Percentiles rank a stretch among this genome's conserved stretches.
phyloP scores from a whole-genome alignment of 2,888 invertebrate species.

The Thymelicus sylvestris region DNA sequence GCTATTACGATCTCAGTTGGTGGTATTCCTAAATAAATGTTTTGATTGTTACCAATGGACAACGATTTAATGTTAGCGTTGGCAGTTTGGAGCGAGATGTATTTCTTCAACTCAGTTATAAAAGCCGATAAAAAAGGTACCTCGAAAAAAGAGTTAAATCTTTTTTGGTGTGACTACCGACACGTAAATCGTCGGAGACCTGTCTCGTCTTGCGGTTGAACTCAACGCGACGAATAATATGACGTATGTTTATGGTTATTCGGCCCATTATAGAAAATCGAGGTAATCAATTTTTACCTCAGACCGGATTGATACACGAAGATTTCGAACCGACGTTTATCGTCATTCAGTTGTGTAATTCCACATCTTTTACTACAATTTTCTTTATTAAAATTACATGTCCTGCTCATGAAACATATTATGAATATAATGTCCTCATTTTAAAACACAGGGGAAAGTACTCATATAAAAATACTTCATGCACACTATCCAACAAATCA shows the following conservation, averaged over 20 bases:
- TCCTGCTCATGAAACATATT: neutral
- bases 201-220: slow-evolving; percentile 42
- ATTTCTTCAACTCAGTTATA: slow-evolving; percentile 43
- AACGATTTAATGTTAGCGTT: slow-evolving; percentile 50
- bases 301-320: slow-evolving; percentile 44
- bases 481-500: too few species aligned
- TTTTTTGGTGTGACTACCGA: slow-evolving; percentile 52
- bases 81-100: slow-evolving; percentile 46
- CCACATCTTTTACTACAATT: slow-evolving; percentile 13
- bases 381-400: slow-evolving; percentile 17
- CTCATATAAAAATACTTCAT: slow-evolving; percentile 2
- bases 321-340: slow-evolving; percentile 44
- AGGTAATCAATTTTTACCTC: slow-evolving; percentile 46
- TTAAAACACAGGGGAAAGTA: neutral
- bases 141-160: slow-evolving; percentile 49
- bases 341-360: slow-evolving; percentile 34
- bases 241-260: slow-evolving; percentile 52
- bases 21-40: slow-evolving; percentile 53
- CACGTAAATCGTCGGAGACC: slow-evolving; percentile 48
- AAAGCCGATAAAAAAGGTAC: slow-evolving; percentile 41
- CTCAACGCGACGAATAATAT: slow-evolving; percentile 48
- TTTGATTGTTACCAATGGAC: slow-evolving; percentile 47
- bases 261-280: slow-evolving; percentile 46
- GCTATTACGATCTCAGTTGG: slow-evolving; percentile 46
- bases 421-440: neutral